Evolutionary conservation across 2,797 vertebrate species (phyloP).

Genomic region (Peromyscus aztecus): DNA sequence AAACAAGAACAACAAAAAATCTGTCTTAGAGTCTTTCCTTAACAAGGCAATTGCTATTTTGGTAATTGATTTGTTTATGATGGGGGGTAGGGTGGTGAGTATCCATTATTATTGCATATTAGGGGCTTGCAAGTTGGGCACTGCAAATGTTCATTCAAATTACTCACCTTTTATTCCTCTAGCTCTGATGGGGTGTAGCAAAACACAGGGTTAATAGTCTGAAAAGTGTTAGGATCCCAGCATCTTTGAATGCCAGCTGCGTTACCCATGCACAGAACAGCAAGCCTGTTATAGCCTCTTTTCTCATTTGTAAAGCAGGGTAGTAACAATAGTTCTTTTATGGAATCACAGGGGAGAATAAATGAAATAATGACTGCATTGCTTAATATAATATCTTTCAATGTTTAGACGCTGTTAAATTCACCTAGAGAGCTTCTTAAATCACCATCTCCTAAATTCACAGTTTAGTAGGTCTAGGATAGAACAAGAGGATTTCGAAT

Average conservation of each 20-base stretch:
- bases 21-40: neutral
- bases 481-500: neutral
- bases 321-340: slow-evolving; percentile 34
- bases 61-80: neutral
- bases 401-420: slow-evolving; percentile 19
- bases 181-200: neutral
- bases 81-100: neutral
- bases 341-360: neutral
- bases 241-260: neutral
- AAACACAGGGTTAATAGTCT: neutral
- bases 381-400: neutral
- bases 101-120: neutral
- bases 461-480: neutral
- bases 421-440: neutral
- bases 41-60: neutral
- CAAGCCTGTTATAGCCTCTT: neutral
- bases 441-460: neutral
- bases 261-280: slow-evolving; percentile 16
- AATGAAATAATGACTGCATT: neutral
- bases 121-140: neutral
- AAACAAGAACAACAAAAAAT: neutral
- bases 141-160: slow-evolving; percentile 31
- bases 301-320: slow-evolving; percentile 52
- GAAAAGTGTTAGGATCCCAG: slow-evolving; percentile 33
- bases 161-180: neutral